Evolutionary conservation across 2,797 vertebrate species (phyloP).

Genomic region (Pangasius macronema): DNA sequence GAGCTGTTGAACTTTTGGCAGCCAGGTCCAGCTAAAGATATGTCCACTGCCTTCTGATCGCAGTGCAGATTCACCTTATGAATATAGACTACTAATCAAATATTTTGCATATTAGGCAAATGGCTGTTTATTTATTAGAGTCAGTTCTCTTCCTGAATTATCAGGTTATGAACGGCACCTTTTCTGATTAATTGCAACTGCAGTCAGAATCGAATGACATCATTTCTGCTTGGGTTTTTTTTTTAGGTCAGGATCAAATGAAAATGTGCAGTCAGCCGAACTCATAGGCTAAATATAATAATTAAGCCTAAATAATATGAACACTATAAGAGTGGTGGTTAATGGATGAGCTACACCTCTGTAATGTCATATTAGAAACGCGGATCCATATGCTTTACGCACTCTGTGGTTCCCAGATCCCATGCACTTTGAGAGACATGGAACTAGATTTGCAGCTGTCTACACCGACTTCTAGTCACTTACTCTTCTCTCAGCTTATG

Average conservation of each 20-base stretch:
- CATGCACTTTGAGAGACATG: not conserved
- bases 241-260: not conserved
- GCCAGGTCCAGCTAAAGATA: not conserved
- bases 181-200: not conserved
- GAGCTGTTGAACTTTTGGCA: not conserved
- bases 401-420: not conserved
- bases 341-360: not conserved
- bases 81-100: not conserved
- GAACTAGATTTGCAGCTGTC: not conserved
- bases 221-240: not conserved
- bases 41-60: not conserved
- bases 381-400: not conserved
- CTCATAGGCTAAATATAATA: not conserved
- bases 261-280: not conserved
- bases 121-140: not conserved
- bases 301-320: not conserved
- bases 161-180: not conserved
- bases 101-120: not conserved
- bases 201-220: not conserved
- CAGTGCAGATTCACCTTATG: not conserved
- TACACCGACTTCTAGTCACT: not conserved
- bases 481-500: not conserved
- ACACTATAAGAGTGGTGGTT: not conserved
- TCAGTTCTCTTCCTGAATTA: not conserved
- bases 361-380: not conserved